Evolutionary conservation across 2,888 invertebrate species (phyloP).

Genomic region (Diaperis boleti): DNA sequence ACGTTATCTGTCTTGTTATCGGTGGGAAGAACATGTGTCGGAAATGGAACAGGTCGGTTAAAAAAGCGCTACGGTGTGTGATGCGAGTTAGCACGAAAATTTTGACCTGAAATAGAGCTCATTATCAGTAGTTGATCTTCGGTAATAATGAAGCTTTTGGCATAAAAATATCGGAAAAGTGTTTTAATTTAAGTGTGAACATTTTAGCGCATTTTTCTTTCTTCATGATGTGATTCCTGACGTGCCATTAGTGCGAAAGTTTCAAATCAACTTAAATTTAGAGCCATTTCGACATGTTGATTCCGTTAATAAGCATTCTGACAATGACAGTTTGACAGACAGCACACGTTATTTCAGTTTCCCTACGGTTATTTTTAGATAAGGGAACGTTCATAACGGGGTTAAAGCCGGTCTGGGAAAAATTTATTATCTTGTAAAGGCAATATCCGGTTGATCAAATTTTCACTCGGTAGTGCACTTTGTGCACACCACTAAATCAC

Average conservation of each 20-base stretch:
- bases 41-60: neutral
- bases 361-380: neutral
- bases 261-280: no score
- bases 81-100: no score
- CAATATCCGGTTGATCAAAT: conserved; percentile 6
- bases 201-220: no score
- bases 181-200: no score
- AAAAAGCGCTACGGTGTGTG: neutral
- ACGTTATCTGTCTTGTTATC: conserved; percentile 35
- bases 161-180: no score
- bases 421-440: neutral
- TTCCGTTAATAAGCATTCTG: no score
- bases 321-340: neutral
- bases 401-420: neutral
- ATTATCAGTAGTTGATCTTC: no score
- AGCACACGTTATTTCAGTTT: neutral
- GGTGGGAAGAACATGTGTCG: conserved; percentile 16
- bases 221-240: no score
- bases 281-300: no score
- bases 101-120: no score
- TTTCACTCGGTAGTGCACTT: neutral
- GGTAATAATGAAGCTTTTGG: no score
- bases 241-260: no score
- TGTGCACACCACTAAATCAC: neutral
- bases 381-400: neutral